Evolutionary conservation across 2,888 invertebrate genomes (phyloP).

Genomic region (Drosophila quinaria): DNA sequence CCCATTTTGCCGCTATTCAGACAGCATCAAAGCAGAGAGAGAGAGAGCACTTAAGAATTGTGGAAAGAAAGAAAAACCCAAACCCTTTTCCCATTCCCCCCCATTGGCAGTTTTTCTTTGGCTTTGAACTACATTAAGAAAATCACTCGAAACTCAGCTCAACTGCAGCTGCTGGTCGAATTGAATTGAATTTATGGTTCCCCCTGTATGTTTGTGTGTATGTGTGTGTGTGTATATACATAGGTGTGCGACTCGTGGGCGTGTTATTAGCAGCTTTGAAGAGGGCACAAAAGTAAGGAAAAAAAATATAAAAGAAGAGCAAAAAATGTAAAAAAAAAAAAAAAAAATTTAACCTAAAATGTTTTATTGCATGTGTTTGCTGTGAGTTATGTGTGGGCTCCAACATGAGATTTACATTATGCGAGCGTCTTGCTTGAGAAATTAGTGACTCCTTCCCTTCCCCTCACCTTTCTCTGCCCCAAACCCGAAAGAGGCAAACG

Average conservation of each 20-base stretch:
- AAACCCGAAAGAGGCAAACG: background rate
- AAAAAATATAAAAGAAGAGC: slow-evolving; percentile 23
- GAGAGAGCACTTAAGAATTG: slow-evolving; percentile 55
- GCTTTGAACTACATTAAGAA: slow-evolving; percentile 66
- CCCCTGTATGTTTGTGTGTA: background rate
- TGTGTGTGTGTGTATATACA: slow-evolving; percentile 5
- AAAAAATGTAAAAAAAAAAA: background rate
- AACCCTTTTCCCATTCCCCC: slow-evolving; percentile 47
- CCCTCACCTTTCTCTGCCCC: too few species aligned
- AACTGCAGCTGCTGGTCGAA: slow-evolving; percentile 77
- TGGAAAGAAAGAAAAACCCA: slow-evolving; percentile 39
- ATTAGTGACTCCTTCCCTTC: slow-evolving; percentile 30
- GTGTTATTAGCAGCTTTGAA: slow-evolving; percentile 52
- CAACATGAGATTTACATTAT: slow-evolving; percentile 73
- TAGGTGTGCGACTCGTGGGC: slow-evolving; percentile 26
- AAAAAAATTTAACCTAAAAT: slow-evolving; percentile 40
- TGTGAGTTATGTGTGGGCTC: slow-evolving; percentile 64
- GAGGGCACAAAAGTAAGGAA: slow-evolving; percentile 14
- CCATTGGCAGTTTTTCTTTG: slow-evolving; percentile 29
- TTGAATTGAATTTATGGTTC: slow-evolving; percentile 73
- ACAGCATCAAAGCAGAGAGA: background rate
- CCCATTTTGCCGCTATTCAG: background rate
- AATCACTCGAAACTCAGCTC: slow-evolving; percentile 67
- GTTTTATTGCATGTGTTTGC: slow-evolving; percentile 68
- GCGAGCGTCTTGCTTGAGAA: slow-evolving; percentile 46